Evolutionary conservation across 2,113 vertebrate genomes (phyloP).

Genomic region (Clinocottus analis): DNA sequence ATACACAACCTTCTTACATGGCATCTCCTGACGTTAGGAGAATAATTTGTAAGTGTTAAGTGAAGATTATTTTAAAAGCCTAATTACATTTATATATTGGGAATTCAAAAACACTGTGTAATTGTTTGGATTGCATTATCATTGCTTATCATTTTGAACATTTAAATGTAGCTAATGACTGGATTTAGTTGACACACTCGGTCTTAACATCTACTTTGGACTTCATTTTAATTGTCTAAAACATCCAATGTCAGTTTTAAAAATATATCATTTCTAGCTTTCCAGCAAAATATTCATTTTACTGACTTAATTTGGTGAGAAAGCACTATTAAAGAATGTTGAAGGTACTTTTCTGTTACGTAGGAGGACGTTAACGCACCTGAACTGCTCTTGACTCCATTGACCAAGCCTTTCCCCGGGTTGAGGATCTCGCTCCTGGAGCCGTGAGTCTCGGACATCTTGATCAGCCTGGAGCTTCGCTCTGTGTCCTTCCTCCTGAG

Average conservation of each 20-base stretch:
- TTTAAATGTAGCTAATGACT: neutral
- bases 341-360: neutral
- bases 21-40: neutral
- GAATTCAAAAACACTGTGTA: no score
- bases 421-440: conserved; percentile 83
- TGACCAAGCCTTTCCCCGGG: conserved; percentile 86
- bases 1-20: neutral
- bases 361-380: conserved; percentile 77
- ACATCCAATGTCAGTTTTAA: neutral
- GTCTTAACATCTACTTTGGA: neutral
- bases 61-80: neutral
- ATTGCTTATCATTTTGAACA: neutral
- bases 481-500: conserved; percentile 87
- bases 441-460: conserved; percentile 80
- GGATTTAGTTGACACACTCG: neutral
- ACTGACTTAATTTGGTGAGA: neutral
- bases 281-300: neutral
- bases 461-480: conserved; percentile 82
- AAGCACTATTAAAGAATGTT: neutral
- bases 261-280: neutral
- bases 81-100: neutral
- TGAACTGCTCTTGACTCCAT: conserved; percentile 88
- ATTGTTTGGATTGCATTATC: neutral
- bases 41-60: neutral
- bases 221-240: neutral